These are phyloP conservation scores for Imbricaverruca yamaguchii DNA, from an alignment of 2,888 invertebrate species.

Conservation along the genomic window DNA sequence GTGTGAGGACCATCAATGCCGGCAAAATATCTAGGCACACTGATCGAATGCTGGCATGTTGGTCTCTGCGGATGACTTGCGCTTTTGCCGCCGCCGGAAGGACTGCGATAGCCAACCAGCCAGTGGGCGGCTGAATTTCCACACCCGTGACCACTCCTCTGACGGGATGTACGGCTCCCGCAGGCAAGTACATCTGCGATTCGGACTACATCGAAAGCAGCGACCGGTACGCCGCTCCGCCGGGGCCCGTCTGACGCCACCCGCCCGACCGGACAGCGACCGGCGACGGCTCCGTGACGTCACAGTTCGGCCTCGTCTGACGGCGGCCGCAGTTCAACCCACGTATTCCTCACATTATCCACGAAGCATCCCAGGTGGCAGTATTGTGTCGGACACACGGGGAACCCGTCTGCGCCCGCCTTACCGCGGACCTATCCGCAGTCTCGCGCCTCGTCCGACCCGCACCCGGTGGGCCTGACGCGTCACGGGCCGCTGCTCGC, in stretches of 20 bases:
- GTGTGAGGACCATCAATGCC: no score
- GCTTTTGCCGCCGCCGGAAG: no score
- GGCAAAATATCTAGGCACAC: no score
- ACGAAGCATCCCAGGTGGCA: background rate
- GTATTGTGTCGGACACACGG: background rate
- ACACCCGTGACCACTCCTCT: conserved; percentile 23
- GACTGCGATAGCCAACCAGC: no score
- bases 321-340: background rate
- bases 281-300: background rate
- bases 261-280: background rate
- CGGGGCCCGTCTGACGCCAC: background rate
- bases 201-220: conserved; percentile 47
- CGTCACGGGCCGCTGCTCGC: no score
- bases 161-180: conserved; percentile 25
- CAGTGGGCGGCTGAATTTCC: no score
- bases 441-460: no score
- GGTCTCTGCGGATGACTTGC: no score
- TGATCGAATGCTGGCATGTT: no score
- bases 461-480: no score
- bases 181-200: conserved; percentile 75
- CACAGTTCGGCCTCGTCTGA: background rate
- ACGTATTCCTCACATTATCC: background rate
- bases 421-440: no score
- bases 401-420: background rate
- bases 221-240: background rate